Evolutionary conservation across 2,797 vertebrate species (phyloP).

Genomic region (Poeciliopsis infans): DNA sequence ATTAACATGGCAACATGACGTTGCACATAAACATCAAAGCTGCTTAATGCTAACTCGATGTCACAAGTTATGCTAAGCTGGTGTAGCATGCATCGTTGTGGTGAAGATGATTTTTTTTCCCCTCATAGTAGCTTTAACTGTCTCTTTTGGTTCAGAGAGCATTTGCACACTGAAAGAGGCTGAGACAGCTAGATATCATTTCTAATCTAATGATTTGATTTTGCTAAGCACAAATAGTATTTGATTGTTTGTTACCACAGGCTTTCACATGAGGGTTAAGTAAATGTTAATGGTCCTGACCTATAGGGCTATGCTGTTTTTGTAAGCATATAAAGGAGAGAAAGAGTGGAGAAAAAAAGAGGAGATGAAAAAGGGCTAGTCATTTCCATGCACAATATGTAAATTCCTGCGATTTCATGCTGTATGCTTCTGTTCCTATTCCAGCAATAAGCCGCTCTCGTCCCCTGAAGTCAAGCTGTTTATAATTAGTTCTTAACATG

Average conservation of each 20-base stretch:
- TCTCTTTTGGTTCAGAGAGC: slow-evolving; percentile 35
- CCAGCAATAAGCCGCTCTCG: slow-evolving; percentile 23
- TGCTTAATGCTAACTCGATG: slow-evolving; percentile 30
- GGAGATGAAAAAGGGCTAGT: slow-evolving; percentile 5
- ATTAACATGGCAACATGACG: slow-evolving; percentile 33
- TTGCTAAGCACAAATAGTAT: slow-evolving; percentile 34
- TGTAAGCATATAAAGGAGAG: slow-evolving; percentile 13
- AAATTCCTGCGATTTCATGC: slow-evolving; percentile 52
- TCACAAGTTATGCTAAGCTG: slow-evolving; percentile 40
- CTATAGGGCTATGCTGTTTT: slow-evolving; percentile 29
- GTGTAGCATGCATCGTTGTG: slow-evolving; percentile 41
- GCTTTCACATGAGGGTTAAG: slow-evolving; percentile 29
- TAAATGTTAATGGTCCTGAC: slow-evolving; percentile 14
- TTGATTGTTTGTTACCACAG: slow-evolving; percentile 28
- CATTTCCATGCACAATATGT: slow-evolving; percentile 34
- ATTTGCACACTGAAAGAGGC: slow-evolving; percentile 29
- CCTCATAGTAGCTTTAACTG: slow-evolving; percentile 13
- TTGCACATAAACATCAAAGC: slow-evolving; percentile 39
- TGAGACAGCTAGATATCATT: slow-evolving; percentile 20
- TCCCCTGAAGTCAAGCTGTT: slow-evolving; percentile 55
- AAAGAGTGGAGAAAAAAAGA: slow-evolving; percentile 1
- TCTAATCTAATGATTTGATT: slow-evolving; percentile 53
- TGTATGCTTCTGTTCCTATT: slow-evolving; percentile 45
- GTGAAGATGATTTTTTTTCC: slow-evolving; percentile 34
- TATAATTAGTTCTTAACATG: slow-evolving; percentile 58